Conservation (phyloP, 2,113 vertebrate genomes). For the Alligator mississippiensis region DNA sequence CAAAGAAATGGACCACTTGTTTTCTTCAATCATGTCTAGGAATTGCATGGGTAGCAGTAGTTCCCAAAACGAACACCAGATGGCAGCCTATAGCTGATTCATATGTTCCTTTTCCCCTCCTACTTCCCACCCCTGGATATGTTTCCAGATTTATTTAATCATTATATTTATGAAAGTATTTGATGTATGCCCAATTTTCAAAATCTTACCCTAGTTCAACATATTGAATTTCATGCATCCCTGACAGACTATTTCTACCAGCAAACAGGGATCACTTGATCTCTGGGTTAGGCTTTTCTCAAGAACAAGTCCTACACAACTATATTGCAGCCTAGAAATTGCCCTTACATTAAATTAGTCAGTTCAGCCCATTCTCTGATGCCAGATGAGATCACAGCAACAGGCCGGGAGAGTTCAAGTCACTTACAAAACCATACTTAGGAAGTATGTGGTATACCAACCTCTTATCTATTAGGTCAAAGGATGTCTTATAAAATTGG, state of each 20-base stretch:
- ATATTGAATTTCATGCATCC: background rate
- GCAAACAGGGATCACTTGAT: background rate
- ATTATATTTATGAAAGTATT: background rate
- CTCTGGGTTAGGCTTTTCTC: background rate
- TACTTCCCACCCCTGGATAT: background rate
- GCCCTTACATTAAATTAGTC: background rate
- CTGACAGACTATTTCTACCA: fast-evolving
- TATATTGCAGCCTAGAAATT: background rate
- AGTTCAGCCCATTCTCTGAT: background rate
- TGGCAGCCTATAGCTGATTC: slow-evolving; percentile 12
- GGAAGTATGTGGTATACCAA: background rate
- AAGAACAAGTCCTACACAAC: background rate
- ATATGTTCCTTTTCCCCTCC: background rate
- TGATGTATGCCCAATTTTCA: background rate
- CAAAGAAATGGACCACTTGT: slow-evolving; percentile 4
- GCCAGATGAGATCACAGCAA: background rate
- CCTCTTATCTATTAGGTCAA: background rate
- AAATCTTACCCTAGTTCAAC: background rate
- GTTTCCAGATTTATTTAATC: background rate
- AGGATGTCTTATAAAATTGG: background rate
- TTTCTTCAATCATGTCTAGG: background rate
- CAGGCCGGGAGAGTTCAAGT: background rate
- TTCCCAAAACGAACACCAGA: slow-evolving; percentile 7
- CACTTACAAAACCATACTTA: background rate
- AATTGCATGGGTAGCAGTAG: background rate